These are phyloP conservation scores for Corydoras maculifer DNA, from an alignment of 2,113 vertebrate genomes.

Conservation along the genomic window DNA sequence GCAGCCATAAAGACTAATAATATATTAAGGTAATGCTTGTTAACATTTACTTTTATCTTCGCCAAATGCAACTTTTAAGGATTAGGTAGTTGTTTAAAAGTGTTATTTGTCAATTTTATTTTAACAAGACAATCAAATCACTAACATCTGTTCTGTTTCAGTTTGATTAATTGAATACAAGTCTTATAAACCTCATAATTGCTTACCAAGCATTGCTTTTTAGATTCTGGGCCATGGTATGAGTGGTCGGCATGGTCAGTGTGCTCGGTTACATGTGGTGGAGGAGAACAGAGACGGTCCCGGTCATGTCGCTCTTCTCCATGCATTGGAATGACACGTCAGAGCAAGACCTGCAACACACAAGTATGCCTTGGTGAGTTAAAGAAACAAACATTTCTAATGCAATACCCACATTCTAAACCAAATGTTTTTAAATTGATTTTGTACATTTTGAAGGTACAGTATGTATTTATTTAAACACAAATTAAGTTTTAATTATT, in stretches of 20 bases:
- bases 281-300: slow-evolving; percentile 60
- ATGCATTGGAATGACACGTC: slow-evolving; percentile 51
- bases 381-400: neutral
- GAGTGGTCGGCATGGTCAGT: slow-evolving; percentile 63
- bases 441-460: too few relatives aligned
- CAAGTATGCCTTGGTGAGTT: slow-evolving; percentile 73
- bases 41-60: too few relatives aligned
- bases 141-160: neutral
- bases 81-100: too few relatives aligned
- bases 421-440: too few relatives aligned
- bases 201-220: neutral
- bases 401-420: neutral
- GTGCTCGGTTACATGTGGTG: slow-evolving; percentile 60
- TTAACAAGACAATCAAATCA: too few relatives aligned
- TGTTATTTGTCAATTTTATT: neutral
- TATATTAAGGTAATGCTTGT: too few relatives aligned
- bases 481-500: too few relatives aligned
- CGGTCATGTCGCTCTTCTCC: slow-evolving; percentile 51
- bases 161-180: neutral
- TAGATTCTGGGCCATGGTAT: slow-evolving; percentile 57
- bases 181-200: neutral
- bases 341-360: slow-evolving; percentile 72
- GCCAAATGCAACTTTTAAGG: too few relatives aligned
- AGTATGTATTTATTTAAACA: too few relatives aligned
- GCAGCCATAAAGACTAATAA: too few relatives aligned